These are phyloP conservation scores for Torymus texanus DNA, from an alignment of 2,888 invertebrate species.

Conservation along the genomic window DNA sequence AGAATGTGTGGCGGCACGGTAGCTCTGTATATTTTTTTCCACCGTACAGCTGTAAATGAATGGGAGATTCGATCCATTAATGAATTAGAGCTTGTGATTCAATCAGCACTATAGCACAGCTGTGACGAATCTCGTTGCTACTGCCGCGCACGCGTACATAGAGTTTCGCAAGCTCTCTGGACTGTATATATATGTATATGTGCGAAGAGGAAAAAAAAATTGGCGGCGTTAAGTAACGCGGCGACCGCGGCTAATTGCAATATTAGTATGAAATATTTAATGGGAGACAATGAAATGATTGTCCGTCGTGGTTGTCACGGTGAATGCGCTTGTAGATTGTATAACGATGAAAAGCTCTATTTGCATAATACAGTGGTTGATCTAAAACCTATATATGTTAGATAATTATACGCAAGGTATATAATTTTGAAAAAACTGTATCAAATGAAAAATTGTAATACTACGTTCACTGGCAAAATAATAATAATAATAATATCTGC, in stretches of 20 bases:
- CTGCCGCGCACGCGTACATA: background rate
- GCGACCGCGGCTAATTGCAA: background rate
- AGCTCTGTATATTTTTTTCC: conserved; percentile 11
- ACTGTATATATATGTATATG: no score
- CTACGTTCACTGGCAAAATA: no score
- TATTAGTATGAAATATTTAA: background rate
- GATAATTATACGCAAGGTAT: no score
- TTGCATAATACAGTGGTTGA: no score
- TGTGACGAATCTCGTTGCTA: conserved; percentile 36
- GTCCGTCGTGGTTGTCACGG: no score
- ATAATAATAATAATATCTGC: no score
- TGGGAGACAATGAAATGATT: background rate
- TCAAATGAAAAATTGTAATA: no score
- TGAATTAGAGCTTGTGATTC: conserved; percentile 36
- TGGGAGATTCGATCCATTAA: conserved; percentile 45
- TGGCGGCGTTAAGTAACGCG: background rate
- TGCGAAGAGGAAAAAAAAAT: conserved; percentile 19
- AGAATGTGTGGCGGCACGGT: background rate
- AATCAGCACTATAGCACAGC: conserved; percentile 34
- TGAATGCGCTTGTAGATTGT: no score
- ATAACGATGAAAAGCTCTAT: no score
- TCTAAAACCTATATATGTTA: no score
- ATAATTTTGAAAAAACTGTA: no score
- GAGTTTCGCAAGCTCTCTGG: background rate
- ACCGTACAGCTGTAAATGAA: conserved; percentile 18